A percentile compares a stretch with the other conserved stretches of the same genome.
phyloP scores from a whole-genome alignment of 2,888 invertebrate species.

The Limnephilus marmoratus region DNA sequence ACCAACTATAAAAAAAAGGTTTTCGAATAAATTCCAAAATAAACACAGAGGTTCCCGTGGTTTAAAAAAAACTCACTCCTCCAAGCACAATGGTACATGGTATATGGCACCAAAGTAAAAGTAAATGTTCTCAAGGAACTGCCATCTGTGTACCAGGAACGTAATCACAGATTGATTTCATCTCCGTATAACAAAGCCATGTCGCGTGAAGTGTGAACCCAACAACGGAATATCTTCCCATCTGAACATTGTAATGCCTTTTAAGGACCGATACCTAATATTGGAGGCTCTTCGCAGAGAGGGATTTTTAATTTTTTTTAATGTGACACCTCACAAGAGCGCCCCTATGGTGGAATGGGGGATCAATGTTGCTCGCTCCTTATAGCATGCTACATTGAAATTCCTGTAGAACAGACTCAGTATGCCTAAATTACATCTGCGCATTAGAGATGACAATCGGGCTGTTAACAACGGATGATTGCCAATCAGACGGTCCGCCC shows the following conservation, averaged over 20 bases:
- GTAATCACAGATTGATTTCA: constrained; percentile 34
- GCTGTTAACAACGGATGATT: no score
- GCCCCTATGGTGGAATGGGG: no score
- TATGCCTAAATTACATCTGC: no score
- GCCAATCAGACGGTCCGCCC: no score
- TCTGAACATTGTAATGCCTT: neutral
- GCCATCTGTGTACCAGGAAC: constrained; percentile 11
- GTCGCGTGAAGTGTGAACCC: neutral
- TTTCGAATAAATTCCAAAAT: neutral
- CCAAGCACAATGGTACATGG: neutral
- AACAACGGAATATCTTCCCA: neutral
- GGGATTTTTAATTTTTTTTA: neutral
- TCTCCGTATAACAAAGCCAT: constrained; percentile 5
- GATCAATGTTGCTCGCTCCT: no score
- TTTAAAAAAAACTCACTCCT: neutral
- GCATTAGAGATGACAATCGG: no score
- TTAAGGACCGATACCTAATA: neutral
- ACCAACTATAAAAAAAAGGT: neutral
- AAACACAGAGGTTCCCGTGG: neutral
- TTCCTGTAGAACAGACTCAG: no score
- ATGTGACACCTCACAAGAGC: neutral
- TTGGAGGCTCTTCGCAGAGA: neutral
- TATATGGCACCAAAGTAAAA: constrained; percentile 3
- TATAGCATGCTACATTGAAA: no score
- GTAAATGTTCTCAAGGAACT: neutral